Base-by-base conservation (phyloP, 1,140 invertebrate species). In the Holotrichia oblita region DNA sequence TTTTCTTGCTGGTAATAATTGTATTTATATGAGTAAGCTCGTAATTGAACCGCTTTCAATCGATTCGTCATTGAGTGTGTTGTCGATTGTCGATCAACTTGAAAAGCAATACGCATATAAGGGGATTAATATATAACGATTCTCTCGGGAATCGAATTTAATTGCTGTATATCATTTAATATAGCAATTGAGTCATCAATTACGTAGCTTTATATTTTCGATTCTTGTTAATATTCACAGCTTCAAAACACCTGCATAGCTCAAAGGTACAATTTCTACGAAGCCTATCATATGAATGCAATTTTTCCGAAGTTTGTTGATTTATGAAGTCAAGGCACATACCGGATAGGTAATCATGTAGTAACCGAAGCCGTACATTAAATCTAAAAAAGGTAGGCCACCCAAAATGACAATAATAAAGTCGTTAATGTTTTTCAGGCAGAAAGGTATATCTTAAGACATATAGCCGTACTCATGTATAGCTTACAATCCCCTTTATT, bases 401-500 rank as follows among this genome's bases (percentile, higher is more conserved):
- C 48, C 48, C 48, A 55, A 55, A 55, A 55, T 55, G 48, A 55
- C 48, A 55, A 55, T 55, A 55, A 55, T 55, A 55, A 55, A 55
- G 48, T 55, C 48, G 48, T 55, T 55, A 55, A 55, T 55, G 42
- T 55, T 55, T 55, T 55, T 55, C 14, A 55, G 48, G 17, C 48
- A 55, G 48, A 55, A 55, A 55, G 17, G 48, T n/a, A 55, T 55
- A 55, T 55, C 9, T n/a, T n/a, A 55, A 55, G 48, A 55, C 4
- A 55, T 55, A 55, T 55, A 55, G 14, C 48, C 48, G 4, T 55
- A 14, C 14, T 55, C 14, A 55, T 55, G 48, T 55, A 55, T 17
- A 17, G 48, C 48, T 55, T 17, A 17, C 48, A 12, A n/a, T 9
- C 48, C 48, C 17, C 48, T 55, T 55, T 12, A 55, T 14, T 55